Percentiles rank a stretch among this genome's conserved stretches.
phyloP scores from a whole-genome alignment of 2,797 vertebrate species.

The Linurgus olivaceus region DNA sequence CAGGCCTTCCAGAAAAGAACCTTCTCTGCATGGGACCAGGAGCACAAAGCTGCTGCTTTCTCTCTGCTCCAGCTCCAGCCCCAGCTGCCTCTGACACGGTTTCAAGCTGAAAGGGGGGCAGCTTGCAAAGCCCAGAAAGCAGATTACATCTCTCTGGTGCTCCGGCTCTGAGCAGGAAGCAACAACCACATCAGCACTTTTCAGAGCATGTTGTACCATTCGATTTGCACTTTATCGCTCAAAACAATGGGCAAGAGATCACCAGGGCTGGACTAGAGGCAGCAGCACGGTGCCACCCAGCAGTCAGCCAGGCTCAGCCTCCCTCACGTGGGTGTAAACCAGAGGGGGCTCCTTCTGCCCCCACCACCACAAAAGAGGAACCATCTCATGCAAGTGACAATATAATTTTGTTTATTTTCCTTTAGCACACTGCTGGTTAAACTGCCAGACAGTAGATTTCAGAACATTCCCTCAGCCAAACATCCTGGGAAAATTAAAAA shows the following conservation, averaged over 20 bases:
- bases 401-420: constrained; percentile 66
- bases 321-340: fast-evolving
- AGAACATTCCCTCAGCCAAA: constrained; percentile 66
- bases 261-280: fast-evolving
- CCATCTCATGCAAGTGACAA: constrained; percentile 45
- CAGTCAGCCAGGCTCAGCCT: background rate
- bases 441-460: constrained; percentile 57
- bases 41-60: background rate
- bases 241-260: background rate
- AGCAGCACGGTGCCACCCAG: background rate
- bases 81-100: fast-evolving
- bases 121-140: background rate
- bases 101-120: background rate
- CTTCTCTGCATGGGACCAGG: background rate
- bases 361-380: background rate
- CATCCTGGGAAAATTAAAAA: constrained; percentile 49
- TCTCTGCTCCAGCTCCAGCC: background rate
- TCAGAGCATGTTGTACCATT: background rate
- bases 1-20: background rate
- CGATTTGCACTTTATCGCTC: background rate
- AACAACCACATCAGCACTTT: background rate
- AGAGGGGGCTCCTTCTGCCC: background rate
- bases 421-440: constrained; percentile 60
- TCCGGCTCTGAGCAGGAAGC: background rate
- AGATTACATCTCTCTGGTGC: background rate